Evolutionary conservation across 2,797 vertebrate species (phyloP).

Genomic region (Alectoris magna): DNA sequence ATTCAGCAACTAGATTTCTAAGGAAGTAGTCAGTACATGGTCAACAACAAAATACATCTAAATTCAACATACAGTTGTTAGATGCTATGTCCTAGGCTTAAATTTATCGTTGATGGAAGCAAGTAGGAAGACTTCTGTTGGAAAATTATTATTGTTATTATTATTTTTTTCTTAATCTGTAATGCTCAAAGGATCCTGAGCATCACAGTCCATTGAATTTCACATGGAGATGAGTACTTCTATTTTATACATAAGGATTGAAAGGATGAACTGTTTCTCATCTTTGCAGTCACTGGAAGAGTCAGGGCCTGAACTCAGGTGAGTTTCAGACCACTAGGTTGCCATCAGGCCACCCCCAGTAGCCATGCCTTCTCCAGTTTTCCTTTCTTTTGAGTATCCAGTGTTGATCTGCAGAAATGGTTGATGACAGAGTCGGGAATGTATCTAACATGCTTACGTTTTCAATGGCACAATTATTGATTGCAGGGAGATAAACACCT

Average conservation of each 20-base stretch:
- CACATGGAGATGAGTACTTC: background rate
- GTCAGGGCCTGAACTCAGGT: background rate
- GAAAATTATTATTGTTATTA: background rate
- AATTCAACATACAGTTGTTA: background rate
- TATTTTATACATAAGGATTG: background rate
- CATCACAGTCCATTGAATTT: background rate
- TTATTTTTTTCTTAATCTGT: background rate
- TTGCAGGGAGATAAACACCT: background rate
- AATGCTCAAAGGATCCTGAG: background rate
- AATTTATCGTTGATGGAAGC: background rate
- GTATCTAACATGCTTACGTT: rapidly evolving
- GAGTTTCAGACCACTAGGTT: background rate
- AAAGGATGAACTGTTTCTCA: background rate
- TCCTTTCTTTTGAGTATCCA: rapidly evolving
- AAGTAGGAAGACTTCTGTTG: background rate
- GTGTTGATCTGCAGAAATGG: background rate
- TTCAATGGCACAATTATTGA: background rate
- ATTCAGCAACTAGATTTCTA: background rate
- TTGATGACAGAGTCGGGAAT: background rate
- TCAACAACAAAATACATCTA: background rate
- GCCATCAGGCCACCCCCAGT: rapidly evolving
- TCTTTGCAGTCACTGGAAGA: background rate
- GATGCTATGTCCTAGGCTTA: background rate
- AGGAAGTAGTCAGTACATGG: constrained; percentile 13
- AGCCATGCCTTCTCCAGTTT: background rate